phyloP scores from a whole-genome alignment of 2,797 vertebrate species.

The Selene dorsalis region DNA sequence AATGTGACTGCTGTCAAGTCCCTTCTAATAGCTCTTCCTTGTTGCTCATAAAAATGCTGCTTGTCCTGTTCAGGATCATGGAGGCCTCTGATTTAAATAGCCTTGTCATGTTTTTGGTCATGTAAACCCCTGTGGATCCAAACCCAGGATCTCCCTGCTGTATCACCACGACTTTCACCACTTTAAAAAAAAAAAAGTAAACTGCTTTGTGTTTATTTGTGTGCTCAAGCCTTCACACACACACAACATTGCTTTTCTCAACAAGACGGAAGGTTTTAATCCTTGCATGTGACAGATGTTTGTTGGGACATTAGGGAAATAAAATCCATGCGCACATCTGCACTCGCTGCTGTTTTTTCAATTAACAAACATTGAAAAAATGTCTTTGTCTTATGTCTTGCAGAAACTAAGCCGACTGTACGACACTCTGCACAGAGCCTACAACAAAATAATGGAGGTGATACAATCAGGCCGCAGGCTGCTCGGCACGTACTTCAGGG shows the following conservation, averaged over 20 bases:
- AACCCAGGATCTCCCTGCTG: neutral
- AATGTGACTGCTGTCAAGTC: neutral
- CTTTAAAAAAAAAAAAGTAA: neutral
- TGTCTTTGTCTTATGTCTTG: slow-evolving; percentile 12
- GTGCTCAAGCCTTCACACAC: neutral
- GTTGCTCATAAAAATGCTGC: neutral
- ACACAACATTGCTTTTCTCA: no score
- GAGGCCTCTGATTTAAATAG: neutral
- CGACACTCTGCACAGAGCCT: slow-evolving; percentile 93
- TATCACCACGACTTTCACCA: neutral
- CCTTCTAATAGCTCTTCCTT: neutral
- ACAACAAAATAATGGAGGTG: slow-evolving; percentile 96
- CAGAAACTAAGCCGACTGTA: slow-evolving; percentile 96
- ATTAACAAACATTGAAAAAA: slow-evolving; percentile 11
- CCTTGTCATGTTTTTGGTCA: neutral
- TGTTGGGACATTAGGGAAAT: no score
- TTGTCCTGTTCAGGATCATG: neutral
- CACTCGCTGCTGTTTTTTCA: neutral
- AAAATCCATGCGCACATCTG: no score
- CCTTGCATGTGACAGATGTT: no score
- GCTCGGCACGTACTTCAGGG: slow-evolving; percentile 96
- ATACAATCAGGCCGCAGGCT: slow-evolving; percentile 92
- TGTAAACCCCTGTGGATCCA: neutral
- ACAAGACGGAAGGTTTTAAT: no score
- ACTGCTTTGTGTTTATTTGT: neutral